Conservation (phyloP, 1,140 invertebrate genomes). For the Coenobita brevimanus region DNA sequence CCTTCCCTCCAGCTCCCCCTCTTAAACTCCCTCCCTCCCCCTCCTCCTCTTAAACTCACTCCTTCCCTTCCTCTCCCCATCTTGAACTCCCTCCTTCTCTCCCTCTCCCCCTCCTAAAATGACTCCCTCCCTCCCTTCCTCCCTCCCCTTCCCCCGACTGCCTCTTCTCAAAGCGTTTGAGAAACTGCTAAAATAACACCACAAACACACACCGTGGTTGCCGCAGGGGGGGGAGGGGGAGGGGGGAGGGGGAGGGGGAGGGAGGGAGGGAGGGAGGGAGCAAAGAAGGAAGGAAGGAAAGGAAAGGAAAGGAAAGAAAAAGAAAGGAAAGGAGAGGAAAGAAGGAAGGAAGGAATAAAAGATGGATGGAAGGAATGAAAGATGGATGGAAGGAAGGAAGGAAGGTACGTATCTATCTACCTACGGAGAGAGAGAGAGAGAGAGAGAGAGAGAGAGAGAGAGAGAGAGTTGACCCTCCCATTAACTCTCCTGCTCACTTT, state of each 20-base stretch:
- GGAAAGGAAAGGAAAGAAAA: neutral
- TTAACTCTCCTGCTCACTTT: neutral
- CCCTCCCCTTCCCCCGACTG: neutral
- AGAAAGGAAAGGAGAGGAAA: neutral
- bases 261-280: slow-evolving; percentile 2
- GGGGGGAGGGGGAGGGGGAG: too few species aligned
- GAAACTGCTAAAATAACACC: neutral
- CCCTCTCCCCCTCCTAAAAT: neutral
- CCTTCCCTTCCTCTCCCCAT: too few species aligned
- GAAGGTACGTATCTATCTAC: too few species aligned
- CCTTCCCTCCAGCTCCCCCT: neutral
- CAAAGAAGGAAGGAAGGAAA: neutral
- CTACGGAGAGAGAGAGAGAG: slow-evolving; percentile 3
- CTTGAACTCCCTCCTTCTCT: neutral
- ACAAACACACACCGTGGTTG: too few species aligned
- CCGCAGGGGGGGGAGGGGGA: neutral
- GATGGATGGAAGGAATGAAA: neutral
- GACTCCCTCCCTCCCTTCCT: neutral
- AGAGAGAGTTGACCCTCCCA: too few species aligned
- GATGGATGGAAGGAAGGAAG: too few species aligned
- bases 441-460: neutral
- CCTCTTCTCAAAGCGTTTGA: neutral
- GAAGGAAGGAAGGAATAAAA: neutral
- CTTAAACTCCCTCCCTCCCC: neutral
- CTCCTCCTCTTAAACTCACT: neutral